Percentiles rank a stretch among this genome's conserved stretches.
Evolutionary conservation across 2,797 vertebrate genomes (phyloP).

Genomic region (Liparis tanakae): DNA sequence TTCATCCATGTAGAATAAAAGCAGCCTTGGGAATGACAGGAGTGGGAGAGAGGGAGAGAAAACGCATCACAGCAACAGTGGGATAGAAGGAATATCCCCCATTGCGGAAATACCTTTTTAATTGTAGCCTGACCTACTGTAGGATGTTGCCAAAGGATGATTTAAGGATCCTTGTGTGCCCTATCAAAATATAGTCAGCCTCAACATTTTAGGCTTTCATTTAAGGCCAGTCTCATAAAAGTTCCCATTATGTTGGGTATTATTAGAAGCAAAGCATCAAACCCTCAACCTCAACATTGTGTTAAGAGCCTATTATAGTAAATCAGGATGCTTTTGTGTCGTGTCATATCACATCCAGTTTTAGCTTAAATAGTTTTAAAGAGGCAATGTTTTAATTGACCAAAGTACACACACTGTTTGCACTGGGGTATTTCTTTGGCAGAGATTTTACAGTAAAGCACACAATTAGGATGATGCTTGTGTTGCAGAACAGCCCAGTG

Average conservation of each 20-base stretch:
- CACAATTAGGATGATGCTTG: slow-evolving; percentile 37
- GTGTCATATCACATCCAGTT: slow-evolving; percentile 7
- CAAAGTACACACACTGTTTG: slow-evolving; percentile 14
- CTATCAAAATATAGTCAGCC: slow-evolving; percentile 21
- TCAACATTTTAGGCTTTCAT: slow-evolving; percentile 6
- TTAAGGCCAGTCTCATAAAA: slow-evolving; percentile 3
- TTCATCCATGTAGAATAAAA: slow-evolving; percentile 75
- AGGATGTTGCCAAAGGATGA: slow-evolving; percentile 31
- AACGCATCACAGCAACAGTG: slow-evolving; percentile 14
- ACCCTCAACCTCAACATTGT: slow-evolving; percentile 12
- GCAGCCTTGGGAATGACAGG: slow-evolving; percentile 59
- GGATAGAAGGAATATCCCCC: slow-evolving; percentile 36
- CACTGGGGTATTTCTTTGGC: slow-evolving; percentile 20
- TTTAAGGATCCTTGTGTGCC: slow-evolving; percentile 6
- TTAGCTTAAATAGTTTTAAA: slow-evolving; percentile 11
- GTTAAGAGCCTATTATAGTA: not conserved
- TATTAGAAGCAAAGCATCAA: not conserved
- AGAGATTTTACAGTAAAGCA: slow-evolving; percentile 29
- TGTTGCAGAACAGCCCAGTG: slow-evolving; percentile 33
- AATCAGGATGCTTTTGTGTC: slow-evolving; percentile 8
- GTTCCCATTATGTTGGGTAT: not conserved
- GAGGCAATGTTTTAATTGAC: slow-evolving; percentile 21
- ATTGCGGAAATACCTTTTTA: slow-evolving; percentile 43
- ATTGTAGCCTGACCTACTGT: slow-evolving; percentile 36
- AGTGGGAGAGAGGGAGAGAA: slow-evolving; percentile 42